Base-by-base conservation (phyloP, 2,888 invertebrate genomes). In the Epinotia demarniana region DNA sequence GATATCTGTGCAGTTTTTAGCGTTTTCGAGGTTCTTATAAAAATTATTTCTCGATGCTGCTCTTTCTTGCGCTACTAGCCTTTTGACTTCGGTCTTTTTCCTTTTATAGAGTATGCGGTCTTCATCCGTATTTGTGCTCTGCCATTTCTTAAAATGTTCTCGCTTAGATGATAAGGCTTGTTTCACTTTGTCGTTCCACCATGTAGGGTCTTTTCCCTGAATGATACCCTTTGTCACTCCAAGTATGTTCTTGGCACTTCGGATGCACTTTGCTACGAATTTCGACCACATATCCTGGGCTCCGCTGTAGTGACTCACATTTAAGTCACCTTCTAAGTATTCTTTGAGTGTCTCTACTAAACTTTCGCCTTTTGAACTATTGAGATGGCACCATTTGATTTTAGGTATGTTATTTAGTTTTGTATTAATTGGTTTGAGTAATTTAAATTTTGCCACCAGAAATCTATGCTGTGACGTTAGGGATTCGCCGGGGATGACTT, bases 1-100 rank as follows among this genome's bases (percentile, higher is more conserved):
- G 8, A 55, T 55, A 8, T 55, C n/a, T n/a, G 55, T 55, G 55
- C n/a, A 16, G 18, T 55, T n/a, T n/a, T n/a, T n/a, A 55, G 55
- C 55, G n/a, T 55, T 55, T 55, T 55, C 55, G n/a, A 55, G 16
- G 16, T 55, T 55, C n/a, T 55, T 55, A 55, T 55, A 55, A n/a
- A 55, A 55, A n/a, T 8, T 4, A n/a, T 8, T n/a, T n/a, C 55
- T 55, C 16, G 55, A 58, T 19, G 19, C 58, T 19, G 58, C 58
- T 58, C 58, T 58, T 9, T 58, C 58, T 19, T 58, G 58, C 58
- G 58, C 58, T 19, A 58, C 58, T 12, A 19, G 8, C 18, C 23
- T 19, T 23, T 58, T 58, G 19, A 27, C 23, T 27, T 3, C 23
- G 3, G 23, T 27, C 23, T 27, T 27, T 27, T 27, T 27, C 23